Percentiles rank a stretch among this genome's conserved stretches.
Evolutionary conservation across 2,888 invertebrate species (phyloP).

Genomic region (Fabriciana adippe): DNA sequence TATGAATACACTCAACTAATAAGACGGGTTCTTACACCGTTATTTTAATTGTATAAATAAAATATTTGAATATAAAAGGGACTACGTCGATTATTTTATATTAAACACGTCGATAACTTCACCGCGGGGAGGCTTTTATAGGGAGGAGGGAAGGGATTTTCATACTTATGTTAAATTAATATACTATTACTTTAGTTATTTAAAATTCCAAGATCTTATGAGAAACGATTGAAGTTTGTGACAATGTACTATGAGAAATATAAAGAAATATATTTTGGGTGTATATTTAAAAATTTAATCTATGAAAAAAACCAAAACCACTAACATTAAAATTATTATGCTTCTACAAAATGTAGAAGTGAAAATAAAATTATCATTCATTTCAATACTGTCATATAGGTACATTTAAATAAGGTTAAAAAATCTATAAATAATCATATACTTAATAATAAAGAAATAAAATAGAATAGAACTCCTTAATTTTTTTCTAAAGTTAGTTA

Average conservation of each 20-base stretch:
- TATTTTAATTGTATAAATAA: constrained; percentile 23
- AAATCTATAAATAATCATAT: neutral
- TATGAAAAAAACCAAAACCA: too few species aligned
- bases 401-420: neutral
- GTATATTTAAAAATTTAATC: neutral
- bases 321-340: too few species aligned
- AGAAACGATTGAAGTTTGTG: neutral
- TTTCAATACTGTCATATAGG: too few species aligned
- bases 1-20: constrained; percentile 12
- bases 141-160: neutral
- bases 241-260: neutral
- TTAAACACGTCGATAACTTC: constrained; percentile 33
- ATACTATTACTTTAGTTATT: constrained; percentile 2
- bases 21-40: constrained; percentile 25
- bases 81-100: constrained; percentile 19
- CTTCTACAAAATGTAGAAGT: too few species aligned
- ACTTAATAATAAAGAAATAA: neutral
- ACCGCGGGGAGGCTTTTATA: constrained; percentile 29
- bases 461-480: neutral
- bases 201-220: constrained; percentile 6
- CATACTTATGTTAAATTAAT: constrained; percentile 18
- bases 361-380: too few species aligned
- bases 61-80: constrained; percentile 24
- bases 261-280: neutral
- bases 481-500: neutral